Percentiles rank a stretch among this genome's conserved stretches.
These are phyloP conservation scores for Hydrophis major DNA, from an alignment of 2,797 vertebrate species.

Conservation along the genomic window DNA sequence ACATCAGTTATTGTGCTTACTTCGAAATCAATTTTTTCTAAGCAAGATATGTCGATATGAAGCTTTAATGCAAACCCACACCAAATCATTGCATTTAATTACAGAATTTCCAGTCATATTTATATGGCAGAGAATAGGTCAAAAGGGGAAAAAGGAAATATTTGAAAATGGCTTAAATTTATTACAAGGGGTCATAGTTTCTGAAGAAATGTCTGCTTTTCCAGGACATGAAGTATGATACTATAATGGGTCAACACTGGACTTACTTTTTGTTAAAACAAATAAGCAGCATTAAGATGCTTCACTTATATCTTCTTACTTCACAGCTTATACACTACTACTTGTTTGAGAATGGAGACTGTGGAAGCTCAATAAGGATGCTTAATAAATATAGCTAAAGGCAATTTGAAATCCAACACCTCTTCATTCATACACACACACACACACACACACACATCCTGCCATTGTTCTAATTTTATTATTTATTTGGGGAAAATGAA, in stretches of 20 bases:
- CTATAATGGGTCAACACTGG: neutral
- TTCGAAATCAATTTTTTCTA: constrained; percentile 63
- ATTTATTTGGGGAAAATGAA: constrained; percentile 32
- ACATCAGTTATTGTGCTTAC: constrained; percentile 48
- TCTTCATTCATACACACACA: no score
- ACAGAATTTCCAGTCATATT: constrained; percentile 42
- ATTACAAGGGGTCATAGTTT: constrained; percentile 37
- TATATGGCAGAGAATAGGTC: neutral
- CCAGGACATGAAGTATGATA: neutral
- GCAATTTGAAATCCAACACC: neutral
- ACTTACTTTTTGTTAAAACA: neutral
- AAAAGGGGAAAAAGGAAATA: constrained; percentile 34
- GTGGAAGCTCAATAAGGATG: neutral
- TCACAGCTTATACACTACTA: neutral
- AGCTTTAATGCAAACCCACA: constrained; percentile 41
- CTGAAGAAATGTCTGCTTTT: constrained; percentile 35
- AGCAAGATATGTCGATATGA: constrained; percentile 49
- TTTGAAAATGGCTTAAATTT: constrained; percentile 28
- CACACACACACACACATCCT: neutral
- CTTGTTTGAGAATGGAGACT: neutral
- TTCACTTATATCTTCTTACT: neutral
- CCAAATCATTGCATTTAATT: constrained; percentile 53
- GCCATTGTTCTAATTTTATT: neutral
- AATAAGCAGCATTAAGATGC: neutral
- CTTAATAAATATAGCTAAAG: neutral